phyloP scores from a whole-genome alignment of 2,113 vertebrate genomes.

The Syngnathoides biaculeatus region DNA sequence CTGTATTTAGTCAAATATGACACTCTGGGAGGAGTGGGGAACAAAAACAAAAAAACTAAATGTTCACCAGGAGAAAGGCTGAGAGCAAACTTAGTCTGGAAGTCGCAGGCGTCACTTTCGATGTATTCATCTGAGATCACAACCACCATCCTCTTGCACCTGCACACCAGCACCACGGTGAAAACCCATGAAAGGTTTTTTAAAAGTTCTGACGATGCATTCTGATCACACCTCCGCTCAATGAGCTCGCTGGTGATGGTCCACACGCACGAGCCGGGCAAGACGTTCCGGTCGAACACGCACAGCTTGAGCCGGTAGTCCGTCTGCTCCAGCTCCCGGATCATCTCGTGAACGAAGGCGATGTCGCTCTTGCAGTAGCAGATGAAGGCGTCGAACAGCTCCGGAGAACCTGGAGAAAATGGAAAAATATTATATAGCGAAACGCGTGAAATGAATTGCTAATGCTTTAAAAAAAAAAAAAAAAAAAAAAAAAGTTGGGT shows the following conservation, averaged over 20 bases:
- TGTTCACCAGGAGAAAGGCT: conserved; percentile 88
- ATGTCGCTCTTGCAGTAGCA: conserved; percentile 93
- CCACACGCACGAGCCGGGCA: conserved; percentile 93
- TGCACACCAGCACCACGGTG: conserved; percentile 34
- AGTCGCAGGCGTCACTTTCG: conserved; percentile 90
- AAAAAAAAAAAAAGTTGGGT: no score
- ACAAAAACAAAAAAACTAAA: neutral
- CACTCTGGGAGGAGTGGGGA: no score
- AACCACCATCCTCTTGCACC: conserved; percentile 93
- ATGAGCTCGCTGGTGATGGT: conserved; percentile 95
- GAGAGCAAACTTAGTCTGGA: conserved; percentile 98
- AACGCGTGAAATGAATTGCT: no score
- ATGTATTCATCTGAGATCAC: conserved; percentile 95
- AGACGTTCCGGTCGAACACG: conserved; percentile 91
- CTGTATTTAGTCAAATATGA: neutral
- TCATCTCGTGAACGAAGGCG: conserved; percentile 93
- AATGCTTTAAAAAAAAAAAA: no score
- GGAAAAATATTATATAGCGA: no score
- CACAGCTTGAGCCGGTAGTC: conserved; percentile 86
- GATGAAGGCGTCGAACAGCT: conserved; percentile 94
- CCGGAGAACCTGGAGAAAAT: conserved; percentile 57
- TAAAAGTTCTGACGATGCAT: neutral
- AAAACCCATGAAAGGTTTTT: neutral
- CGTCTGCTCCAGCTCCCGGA: conserved; percentile 87
- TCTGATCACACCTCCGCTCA: conserved; percentile 79